Evolutionary conservation across 35 echinoderm and acorn worm genomes (phyloP), one percentile per base, ranked within the genome.

Genomic region (Hemicentrotus pulcherrimus): DNA sequence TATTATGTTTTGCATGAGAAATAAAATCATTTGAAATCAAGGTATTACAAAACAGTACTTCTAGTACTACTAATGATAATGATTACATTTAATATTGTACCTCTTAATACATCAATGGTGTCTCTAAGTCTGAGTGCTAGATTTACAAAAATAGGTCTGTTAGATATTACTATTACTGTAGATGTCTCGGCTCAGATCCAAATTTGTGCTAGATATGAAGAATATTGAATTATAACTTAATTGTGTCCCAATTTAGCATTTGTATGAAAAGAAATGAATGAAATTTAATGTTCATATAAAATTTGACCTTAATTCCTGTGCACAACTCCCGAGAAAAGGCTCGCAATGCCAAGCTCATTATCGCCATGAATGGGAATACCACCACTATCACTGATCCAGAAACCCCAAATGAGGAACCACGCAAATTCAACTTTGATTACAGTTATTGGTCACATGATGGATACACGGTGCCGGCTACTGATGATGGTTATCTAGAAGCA

Each of bases 371-470:
- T 88, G 98, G 97, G 30, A 92, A 41, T 16, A 98, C 98, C 35
- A 99, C 98, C 4, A 98, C 96, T 31, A 99, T 99, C 58, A 88
- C 30, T 41, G 95, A 98, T 94, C 98, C 98, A 90, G 95, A 92
- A 48, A 91, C 91, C 32, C 71, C 91, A 35, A 98, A 98, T 52
- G 98, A 98, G 70, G 98, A 97, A 32, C 98, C 98, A 10, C 96
- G 94, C 58, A 97, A 99, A 59, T 99, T 99, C 91, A 95, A 95
- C 48, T 99, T 99, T 97, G 98, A 99, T 92, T 97, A 95, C 95
- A 99, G 98, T 52, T 99, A 99, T 78, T 99, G 98, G 98, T 99
- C 98, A 91, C 98, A 99, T 94, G 98, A 99, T 92, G 94, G 97
- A 14, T 99, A 92, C 88, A 94, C 35, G 35, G 97, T 97, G 86